Conservation (phyloP, 2,888 invertebrate species). For the Andrena chrysosceles region DNA sequence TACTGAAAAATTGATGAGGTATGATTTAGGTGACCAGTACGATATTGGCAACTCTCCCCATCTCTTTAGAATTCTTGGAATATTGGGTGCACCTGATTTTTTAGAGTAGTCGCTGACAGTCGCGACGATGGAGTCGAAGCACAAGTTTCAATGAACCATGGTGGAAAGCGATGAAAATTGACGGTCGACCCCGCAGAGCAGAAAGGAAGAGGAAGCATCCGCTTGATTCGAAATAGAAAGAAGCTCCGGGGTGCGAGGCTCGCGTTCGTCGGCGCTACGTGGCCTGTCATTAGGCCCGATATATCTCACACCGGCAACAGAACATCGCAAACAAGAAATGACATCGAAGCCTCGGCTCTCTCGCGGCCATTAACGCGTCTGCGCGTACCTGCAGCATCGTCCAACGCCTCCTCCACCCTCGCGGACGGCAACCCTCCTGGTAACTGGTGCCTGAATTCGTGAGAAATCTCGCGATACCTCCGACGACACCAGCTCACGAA, state of each 20-base stretch:
- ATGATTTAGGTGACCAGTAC: too few relatives aligned
- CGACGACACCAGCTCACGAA: neutral
- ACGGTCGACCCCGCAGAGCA: neutral
- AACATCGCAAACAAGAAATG: conserved; percentile 77
- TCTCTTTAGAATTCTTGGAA: too few relatives aligned
- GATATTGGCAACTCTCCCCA: too few relatives aligned
- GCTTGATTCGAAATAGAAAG: conserved; percentile 38
- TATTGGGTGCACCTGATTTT: too few relatives aligned
- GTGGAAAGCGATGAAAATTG: conserved; percentile 20
- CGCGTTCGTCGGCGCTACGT: conserved; percentile 61
- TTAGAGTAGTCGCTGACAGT: too few relatives aligned
- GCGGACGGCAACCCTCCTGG: conserved; percentile 51
- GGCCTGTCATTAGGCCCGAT: conserved; percentile 78
- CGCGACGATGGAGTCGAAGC: too few relatives aligned
- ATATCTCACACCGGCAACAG: conserved; percentile 73
- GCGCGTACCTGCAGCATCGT: conserved; percentile 71
- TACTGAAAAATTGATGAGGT: too few relatives aligned
- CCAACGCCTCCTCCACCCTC: conserved; percentile 62
- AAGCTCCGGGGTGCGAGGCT: conserved; percentile 49
- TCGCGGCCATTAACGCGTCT: conserved; percentile 77
- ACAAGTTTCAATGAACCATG: neutral
- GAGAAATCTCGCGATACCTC: conserved; percentile 65
- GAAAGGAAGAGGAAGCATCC: conserved; percentile 26
- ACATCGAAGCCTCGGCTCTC: conserved; percentile 69
- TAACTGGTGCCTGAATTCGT: conserved; percentile 62